Base-by-base conservation (phyloP, 2,888 invertebrate genomes). In the Gordius sp. region DNA sequence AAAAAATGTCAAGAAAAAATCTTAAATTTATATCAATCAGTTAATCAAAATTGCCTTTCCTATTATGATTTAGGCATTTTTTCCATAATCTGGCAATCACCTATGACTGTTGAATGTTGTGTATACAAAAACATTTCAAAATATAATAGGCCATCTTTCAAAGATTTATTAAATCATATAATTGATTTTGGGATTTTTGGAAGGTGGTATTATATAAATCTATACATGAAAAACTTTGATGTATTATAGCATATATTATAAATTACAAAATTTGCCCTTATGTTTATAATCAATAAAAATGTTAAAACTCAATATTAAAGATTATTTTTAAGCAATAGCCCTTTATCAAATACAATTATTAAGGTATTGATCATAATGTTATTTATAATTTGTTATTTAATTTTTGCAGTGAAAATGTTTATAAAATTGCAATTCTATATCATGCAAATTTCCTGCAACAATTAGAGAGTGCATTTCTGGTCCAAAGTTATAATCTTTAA, bases 381-480 rank as follows among this genome's bases (percentile, higher is more conserved):
- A n/a, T n/a, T n/a, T n/a, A n/a, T n/a, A n/a, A n/a, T n/a, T n/a
- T n/a, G n/a, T n/a, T n/a, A n/a, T n/a, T n/a, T n/a, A n/a, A n/a
- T n/a, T n/a, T n/a, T n/a, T n/a, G n/a, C n/a, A n/a, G n/a, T n/a
- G 4, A 20, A 47, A 47, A 47, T 47, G 20, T 47, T 47, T 20
- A 20, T 47, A 47, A 20, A 47, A 47, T 47, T 47, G 8, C 20
- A 18, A 4, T 47, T 47, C 47, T n/a, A 47, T 4, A 8, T 47
- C 47, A 47, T 47, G 47, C 20, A 47, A n/a, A 4, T 47, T 20
- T 23, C 47, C 47, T 47, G 20, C 47, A n/a, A 47, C 4, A 47
- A 47, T 23, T 20, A 47, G 20, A n/a, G 47, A 47, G 20, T 47
- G 47, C 4, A 47, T 8, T 47, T 8, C 16, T 4, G 20, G 16